Evolutionary conservation across 2,113 vertebrate genomes (phyloP).

Genomic region (Lepus europaeus): DNA sequence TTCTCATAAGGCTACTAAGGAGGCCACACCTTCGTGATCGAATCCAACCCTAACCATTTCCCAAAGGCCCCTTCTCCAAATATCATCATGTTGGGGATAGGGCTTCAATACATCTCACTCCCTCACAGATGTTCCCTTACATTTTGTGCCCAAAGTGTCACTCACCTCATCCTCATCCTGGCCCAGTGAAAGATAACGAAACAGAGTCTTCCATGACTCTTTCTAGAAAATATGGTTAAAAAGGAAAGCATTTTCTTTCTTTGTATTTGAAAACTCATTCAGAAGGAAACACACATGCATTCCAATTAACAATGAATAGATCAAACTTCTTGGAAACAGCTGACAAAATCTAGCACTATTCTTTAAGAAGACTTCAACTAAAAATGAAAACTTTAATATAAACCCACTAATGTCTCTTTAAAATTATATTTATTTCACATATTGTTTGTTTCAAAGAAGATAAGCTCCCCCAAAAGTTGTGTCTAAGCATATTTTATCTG

Average conservation of each 20-base stretch:
- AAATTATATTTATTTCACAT: background rate
- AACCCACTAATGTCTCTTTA: conserved; percentile 27
- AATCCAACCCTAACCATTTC: background rate
- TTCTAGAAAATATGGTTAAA: background rate
- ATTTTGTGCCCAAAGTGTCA: background rate
- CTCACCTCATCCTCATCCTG: background rate
- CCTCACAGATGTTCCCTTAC: background rate
- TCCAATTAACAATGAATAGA: conserved; percentile 15
- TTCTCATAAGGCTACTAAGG: background rate
- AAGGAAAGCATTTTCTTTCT: background rate
- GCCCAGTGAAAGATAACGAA: background rate
- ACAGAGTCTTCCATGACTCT: background rate
- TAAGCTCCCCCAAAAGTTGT: background rate
- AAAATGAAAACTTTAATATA: background rate
- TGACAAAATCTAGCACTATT: background rate
- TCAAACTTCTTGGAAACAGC: background rate
- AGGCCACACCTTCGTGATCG: background rate
- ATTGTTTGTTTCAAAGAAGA: background rate
- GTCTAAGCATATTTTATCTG: conserved; percentile 7
- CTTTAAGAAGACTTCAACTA: background rate
- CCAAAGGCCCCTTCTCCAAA: background rate
- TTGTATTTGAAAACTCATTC: background rate
- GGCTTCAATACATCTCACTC: background rate
- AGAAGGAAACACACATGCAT: background rate
- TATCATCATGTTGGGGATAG: accelerated